These are phyloP conservation scores for Itoplectis maculator DNA, from an alignment of 2,888 invertebrate species.

Conservation along the genomic window DNA sequence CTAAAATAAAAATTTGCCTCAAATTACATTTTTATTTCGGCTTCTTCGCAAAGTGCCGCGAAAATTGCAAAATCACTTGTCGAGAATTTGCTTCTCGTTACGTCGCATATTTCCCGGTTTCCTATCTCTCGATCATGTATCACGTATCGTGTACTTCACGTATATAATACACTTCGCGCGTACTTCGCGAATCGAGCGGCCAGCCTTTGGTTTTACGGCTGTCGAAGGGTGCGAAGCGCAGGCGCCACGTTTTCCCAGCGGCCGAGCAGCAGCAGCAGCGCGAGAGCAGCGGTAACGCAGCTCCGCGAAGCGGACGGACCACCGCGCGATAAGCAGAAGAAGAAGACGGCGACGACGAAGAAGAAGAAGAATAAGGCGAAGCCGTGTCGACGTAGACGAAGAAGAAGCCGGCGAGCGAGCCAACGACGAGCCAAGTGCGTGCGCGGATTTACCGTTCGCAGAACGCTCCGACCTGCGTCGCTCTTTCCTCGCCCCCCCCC, in stretches of 20 bases:
- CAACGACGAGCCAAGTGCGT: slow-evolving; percentile 67
- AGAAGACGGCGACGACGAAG: slow-evolving; percentile 27
- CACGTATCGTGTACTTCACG: background rate
- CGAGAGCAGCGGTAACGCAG: slow-evolving; percentile 60
- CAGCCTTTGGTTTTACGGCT: slow-evolving; percentile 10
- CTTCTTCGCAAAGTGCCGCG: background rate
- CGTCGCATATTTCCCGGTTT: background rate
- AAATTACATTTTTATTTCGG: background rate
- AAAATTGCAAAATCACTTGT: background rate
- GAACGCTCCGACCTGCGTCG: slow-evolving; percentile 61
- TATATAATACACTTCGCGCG: background rate
- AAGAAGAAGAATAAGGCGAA: slow-evolving; percentile 28
- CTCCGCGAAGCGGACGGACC: slow-evolving; percentile 20
- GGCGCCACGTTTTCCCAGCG: slow-evolving; percentile 55
- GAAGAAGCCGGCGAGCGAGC: slow-evolving; percentile 53
- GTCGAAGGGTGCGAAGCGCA: slow-evolving; percentile 58
- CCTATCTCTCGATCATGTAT: background rate
- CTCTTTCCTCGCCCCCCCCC: slow-evolving; percentile 34
- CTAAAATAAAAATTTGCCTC: background rate
- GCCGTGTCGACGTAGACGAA: slow-evolving; percentile 50
- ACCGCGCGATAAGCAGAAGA: slow-evolving; percentile 2
- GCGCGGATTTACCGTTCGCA: slow-evolving; percentile 69
- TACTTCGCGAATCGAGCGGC: background rate
- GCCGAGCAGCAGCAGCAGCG: slow-evolving; percentile 36
- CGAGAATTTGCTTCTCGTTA: background rate